phyloP scores from a whole-genome alignment of 2,888 invertebrate species.

The Conomelus anceps region DNA sequence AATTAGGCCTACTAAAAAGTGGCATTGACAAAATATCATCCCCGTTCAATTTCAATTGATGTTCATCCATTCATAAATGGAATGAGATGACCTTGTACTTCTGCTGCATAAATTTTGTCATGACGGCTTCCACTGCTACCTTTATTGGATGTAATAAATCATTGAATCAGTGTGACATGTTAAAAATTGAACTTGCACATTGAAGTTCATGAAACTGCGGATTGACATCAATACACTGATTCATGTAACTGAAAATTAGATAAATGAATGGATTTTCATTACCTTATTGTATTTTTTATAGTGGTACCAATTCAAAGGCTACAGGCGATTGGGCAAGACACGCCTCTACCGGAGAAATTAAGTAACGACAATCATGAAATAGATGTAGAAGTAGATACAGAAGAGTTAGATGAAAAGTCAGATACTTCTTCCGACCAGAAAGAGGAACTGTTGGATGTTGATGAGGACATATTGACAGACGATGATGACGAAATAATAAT shows the following conservation, averaged over 20 bases:
- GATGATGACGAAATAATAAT: slow-evolving; percentile 71
- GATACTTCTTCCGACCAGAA: not conserved
- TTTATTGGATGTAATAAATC: too few relatives aligned
- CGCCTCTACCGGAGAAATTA: not conserved
- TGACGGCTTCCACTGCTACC: too few relatives aligned
- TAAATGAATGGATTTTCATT: not conserved
- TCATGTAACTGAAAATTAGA: not conserved
- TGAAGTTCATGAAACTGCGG: not conserved
- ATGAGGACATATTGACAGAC: slow-evolving; percentile 41
- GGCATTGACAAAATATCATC: too few relatives aligned
- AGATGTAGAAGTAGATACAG: not conserved
- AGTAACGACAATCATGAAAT: not conserved
- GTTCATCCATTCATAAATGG: too few relatives aligned
- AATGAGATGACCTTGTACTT: too few relatives aligned
- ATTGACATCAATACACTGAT: not conserved
- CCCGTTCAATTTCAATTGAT: too few relatives aligned
- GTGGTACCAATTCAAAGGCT: slow-evolving; percentile 22
- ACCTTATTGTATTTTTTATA: not conserved
- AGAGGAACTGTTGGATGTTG: not conserved
- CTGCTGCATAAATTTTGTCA: too few relatives aligned
- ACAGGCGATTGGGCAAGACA: slow-evolving; percentile 9
- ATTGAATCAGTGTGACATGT: too few relatives aligned
- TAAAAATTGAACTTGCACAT: too few relatives aligned
- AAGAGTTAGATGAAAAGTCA: not conserved
- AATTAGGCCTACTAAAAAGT: too few relatives aligned